Evolutionary conservation across 2,113 vertebrate species (phyloP), one percentile per base, ranked within the genome.

Genomic region (Epinephelus fuscoguttatus): DNA sequence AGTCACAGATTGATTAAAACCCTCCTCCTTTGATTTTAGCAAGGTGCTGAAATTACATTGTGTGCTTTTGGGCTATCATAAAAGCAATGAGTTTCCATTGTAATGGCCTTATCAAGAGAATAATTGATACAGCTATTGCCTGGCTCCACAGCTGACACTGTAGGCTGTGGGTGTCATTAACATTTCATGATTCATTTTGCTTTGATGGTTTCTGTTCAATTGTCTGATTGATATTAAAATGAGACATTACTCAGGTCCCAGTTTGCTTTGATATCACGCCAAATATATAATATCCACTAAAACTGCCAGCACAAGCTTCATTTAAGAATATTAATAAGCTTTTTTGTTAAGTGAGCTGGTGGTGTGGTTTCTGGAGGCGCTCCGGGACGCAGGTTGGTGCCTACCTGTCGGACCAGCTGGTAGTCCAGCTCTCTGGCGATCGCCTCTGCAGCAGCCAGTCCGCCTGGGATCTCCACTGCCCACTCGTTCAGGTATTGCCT

Each of bases 401-500:
- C 92, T 97, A 99, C 98, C 98, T 98, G 98, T 88, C 98, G 96
- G 94, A 99, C 94, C 79, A 98, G 95, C 75, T 97, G 89, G 94
- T 99, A 99, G 88, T 95, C 96, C 93, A 99, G 91, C 76, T 99
- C 98, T 82, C 91, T 90, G 53, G 98, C 98, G 80, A 99, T 97
- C 71, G 92, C 93, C 66, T 91, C 91, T 18, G 98, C 98, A 33
- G 96, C 96, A 15, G 94, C 94, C n/a, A 90, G 88, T 3, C 98
- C 98, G 23, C 97, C 98, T 0, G 97, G 96, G 77, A 99, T 95
- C 95, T 99, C 98, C 56, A 98, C 98, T 14, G 98, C 98, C 98
- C 98, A 99, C 94, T 99, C 96, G 95, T 99, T 99, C 86, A 99
- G 95, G 93, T 99, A 99, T 80, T 98, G 97, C 40, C 95, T 94